phyloP scores from a whole-genome alignment of 2,888 invertebrate genomes.

The Drosophila demipolita region DNA sequence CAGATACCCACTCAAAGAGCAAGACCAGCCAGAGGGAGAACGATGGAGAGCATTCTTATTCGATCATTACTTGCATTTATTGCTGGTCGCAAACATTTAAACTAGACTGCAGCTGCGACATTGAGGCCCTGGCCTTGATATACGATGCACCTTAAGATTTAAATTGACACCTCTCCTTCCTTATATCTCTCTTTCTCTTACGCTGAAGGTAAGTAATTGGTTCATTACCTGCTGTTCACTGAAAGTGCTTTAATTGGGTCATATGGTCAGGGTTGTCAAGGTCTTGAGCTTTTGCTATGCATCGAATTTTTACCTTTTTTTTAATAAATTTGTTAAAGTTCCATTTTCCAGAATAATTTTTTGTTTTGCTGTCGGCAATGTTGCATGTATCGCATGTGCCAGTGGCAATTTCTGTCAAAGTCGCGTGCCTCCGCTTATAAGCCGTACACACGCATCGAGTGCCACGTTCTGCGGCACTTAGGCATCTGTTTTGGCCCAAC shows the following conservation, averaged over 20 bases:
- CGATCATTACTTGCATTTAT: conserved; percentile 14
- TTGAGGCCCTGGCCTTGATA: conserved; percentile 43
- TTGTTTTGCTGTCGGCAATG: conserved; percentile 12
- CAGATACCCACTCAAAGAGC: background rate
- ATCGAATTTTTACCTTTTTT: conserved; percentile 54
- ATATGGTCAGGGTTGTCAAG: conserved; percentile 76
- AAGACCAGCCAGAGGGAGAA: conserved; percentile 6
- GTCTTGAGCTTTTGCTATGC: conserved; percentile 66
- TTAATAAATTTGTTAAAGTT: conserved; percentile 68
- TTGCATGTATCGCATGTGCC: conserved; percentile 72
- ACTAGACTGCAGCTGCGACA: conserved; percentile 3
- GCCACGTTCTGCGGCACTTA: conserved; percentile 57
- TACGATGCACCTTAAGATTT: conserved; percentile 59
- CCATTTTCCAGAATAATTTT: conserved; percentile 28
- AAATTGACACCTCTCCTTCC: conserved; percentile 46
- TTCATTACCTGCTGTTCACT: conserved; percentile 4
- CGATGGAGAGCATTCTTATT: background rate
- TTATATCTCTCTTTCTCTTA: background rate
- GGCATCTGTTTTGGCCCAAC: conserved; percentile 60
- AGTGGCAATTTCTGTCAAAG: conserved; percentile 66
- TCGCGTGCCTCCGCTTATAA: conserved; percentile 74
- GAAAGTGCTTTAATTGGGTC: conserved; percentile 61
- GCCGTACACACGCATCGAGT: conserved; percentile 43
- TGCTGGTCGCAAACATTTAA: background rate
- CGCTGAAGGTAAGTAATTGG: background rate